These are phyloP conservation scores for Euura lappo DNA, from an alignment of 1,140 invertebrate genomes.

Conservation along the genomic window DNA sequence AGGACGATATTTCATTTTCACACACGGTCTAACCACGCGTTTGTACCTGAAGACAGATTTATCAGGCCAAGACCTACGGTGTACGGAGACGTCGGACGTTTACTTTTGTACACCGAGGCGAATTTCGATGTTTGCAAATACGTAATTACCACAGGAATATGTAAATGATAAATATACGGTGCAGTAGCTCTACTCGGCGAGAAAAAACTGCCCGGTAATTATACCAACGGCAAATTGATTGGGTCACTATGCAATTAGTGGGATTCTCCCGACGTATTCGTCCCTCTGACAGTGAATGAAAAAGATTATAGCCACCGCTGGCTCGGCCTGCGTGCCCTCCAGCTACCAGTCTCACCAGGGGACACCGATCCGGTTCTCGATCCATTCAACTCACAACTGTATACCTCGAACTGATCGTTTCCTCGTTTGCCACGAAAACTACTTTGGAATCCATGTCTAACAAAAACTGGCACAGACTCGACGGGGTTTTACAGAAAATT, in stretches of 20 bases:
- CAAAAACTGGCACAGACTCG: too few relatives aligned
- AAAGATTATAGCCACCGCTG: not conserved
- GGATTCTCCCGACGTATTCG: not conserved
- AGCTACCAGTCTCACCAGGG: not conserved
- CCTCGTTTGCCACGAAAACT: not conserved
- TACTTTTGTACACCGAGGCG: too few relatives aligned
- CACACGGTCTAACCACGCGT: too few relatives aligned
- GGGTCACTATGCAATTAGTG: slow-evolving; percentile 6
- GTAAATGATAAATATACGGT: not conserved
- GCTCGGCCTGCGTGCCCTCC: not conserved
- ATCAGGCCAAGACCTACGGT: too few relatives aligned
- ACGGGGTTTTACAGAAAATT: too few relatives aligned
- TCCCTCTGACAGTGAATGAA: not conserved
- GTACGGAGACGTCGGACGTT: too few relatives aligned
- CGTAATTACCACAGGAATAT: not conserved
- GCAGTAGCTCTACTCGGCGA: not conserved
- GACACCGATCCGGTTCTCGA: slow-evolving; percentile 2
- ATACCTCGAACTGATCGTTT: not conserved
- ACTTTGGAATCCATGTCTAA: too few relatives aligned
- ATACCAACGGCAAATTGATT: not conserved
- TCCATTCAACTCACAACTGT: not conserved
- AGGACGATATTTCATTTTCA: too few relatives aligned
- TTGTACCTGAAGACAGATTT: too few relatives aligned
- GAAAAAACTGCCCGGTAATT: not conserved
- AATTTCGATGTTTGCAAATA: too few relatives aligned